These are phyloP conservation scores for Steatocranus sp. DNA, from an alignment of 2,797 vertebrate genomes.

Conservation along the genomic window DNA sequence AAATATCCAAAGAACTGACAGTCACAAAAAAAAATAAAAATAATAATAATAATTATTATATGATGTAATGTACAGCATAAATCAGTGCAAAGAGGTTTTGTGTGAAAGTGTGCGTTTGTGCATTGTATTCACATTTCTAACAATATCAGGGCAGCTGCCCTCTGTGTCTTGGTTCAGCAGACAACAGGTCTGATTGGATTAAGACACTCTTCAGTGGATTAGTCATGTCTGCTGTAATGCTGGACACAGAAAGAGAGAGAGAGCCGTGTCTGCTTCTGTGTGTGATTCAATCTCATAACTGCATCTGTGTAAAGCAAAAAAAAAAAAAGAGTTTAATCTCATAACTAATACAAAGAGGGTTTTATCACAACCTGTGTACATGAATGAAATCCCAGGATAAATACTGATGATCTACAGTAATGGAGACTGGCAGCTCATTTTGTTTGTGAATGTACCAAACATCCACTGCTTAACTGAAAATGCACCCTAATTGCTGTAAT, in stretches of 20 bases:
- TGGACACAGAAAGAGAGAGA: constrained; percentile 18
- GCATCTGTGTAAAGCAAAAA: background rate
- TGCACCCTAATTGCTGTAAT: constrained; percentile 39
- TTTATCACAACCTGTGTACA: constrained; percentile 16
- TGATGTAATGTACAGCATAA: background rate
- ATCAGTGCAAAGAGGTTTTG: background rate
- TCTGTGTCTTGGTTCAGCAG: constrained; percentile 21
- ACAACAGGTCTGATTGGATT: constrained; percentile 65
- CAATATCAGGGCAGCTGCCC: constrained; percentile 18
- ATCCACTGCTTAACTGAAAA: constrained; percentile 35
- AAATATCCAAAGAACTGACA: background rate
- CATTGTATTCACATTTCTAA: constrained; percentile 1
- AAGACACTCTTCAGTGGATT: constrained; percentile 57
- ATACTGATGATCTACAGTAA: background rate
- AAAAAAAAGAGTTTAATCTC: constrained; percentile 21
- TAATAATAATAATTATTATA: background rate
- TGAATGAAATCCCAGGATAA: constrained; percentile 37
- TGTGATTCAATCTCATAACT: constrained; percentile 23
- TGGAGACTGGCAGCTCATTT: constrained; percentile 44
- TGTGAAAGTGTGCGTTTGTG: background rate
- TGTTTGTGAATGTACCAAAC: constrained; percentile 34
- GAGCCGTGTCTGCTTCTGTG: background rate
- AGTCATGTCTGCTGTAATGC: constrained; percentile 40
- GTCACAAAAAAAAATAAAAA: background rate
- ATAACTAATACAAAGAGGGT: constrained; percentile 27